A percentile compares a stretch with the other conserved stretches of the same genome.
Evolutionary conservation across 2,888 invertebrate species (phyloP).

Genomic region (Acanthopleura granulata): DNA sequence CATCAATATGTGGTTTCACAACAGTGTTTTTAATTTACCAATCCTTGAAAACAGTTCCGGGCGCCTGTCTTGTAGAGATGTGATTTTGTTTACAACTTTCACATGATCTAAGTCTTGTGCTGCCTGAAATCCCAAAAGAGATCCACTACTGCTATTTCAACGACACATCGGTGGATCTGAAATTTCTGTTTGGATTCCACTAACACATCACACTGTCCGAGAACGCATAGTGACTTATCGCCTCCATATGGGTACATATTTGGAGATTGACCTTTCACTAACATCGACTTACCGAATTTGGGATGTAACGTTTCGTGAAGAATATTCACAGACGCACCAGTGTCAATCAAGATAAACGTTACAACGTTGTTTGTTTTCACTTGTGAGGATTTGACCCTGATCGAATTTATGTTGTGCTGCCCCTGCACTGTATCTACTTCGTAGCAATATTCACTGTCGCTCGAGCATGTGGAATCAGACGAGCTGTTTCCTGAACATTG

Average conservation of each 20-base stretch:
- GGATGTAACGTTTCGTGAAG: slow-evolving; percentile 4
- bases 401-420: neutral
- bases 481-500: neutral
- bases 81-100: neutral
- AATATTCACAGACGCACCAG: slow-evolving; percentile 7
- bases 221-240: neutral
- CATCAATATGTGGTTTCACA: too few relatives aligned
- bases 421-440: neutral
- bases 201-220: neutral
- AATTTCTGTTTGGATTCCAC: neutral
- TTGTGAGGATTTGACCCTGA: neutral
- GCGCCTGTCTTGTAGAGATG: slow-evolving; percentile 11
- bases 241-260: neutral
- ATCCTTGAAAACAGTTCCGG: slow-evolving; percentile 32
- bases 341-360: neutral
- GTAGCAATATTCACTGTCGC: slow-evolving; percentile 6
- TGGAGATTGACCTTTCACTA: too few relatives aligned
- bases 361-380: neutral
- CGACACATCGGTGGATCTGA: neutral
- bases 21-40: too few relatives aligned
- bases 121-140: neutral
- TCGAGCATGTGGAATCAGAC: neutral
- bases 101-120: slow-evolving; percentile 3
- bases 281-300: too few relatives aligned
- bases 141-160: neutral